phyloP scores from a whole-genome alignment of 2,797 vertebrate genomes.

The Siniperca obscura region DNA sequence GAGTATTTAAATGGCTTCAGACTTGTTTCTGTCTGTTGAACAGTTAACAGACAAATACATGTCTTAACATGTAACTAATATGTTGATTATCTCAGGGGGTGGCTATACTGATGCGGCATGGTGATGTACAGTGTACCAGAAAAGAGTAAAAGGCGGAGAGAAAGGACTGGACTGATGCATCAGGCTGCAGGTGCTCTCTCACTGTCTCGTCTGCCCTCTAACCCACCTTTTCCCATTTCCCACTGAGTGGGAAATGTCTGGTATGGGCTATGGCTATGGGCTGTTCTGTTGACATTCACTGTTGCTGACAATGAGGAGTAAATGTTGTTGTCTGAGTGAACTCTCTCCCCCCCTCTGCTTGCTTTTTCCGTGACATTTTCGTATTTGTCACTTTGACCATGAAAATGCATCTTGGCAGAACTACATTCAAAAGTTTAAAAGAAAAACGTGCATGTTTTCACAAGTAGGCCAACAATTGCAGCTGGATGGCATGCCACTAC shows the following conservation, averaged over 20 bases:
- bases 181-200: conserved; percentile 22
- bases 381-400: background rate
- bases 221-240: conserved; percentile 15
- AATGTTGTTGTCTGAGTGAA: conserved; percentile 9
- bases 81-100: background rate
- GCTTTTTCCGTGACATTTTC: conserved; percentile 14
- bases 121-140: background rate
- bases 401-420: background rate
- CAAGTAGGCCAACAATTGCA: background rate
- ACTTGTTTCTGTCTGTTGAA: background rate
- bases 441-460: background rate
- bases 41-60: background rate
- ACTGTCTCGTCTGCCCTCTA: background rate
- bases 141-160: background rate
- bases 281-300: conserved; percentile 19
- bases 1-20: background rate
- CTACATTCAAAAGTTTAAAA: background rate
- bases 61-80: background rate
- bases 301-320: conserved; percentile 2
- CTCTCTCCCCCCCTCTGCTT: background rate
- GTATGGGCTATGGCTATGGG: background rate
- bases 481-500: background rate
- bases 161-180: conserved; percentile 2
- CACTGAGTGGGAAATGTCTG: conserved; percentile 28
- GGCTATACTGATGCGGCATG: background rate